A percentile compares a stretch with the other conserved stretches of the same genome.
These are phyloP conservation scores for Sebastes steindachneri DNA, from an alignment of 2,797 vertebrate genomes.

Conservation along the genomic window DNA sequence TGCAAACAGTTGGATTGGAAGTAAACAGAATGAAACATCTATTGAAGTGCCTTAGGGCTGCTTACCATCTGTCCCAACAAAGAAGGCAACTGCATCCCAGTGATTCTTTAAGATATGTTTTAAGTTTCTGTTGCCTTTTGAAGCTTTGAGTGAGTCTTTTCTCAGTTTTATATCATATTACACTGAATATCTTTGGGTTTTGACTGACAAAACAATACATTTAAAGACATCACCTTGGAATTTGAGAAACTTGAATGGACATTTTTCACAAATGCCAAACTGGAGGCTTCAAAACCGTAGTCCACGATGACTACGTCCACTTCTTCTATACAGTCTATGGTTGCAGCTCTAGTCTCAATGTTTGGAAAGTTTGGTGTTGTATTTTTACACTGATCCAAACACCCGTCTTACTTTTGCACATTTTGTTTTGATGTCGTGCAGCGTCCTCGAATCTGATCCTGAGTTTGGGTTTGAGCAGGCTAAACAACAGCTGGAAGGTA, in stretches of 20 bases:
- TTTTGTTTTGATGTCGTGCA: constrained; percentile 60
- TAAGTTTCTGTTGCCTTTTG: neutral
- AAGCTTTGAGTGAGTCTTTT: neutral
- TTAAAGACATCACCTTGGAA: neutral
- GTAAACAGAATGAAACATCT: neutral
- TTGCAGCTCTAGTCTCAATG: neutral
- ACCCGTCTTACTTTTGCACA: neutral
- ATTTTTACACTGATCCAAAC: neutral
- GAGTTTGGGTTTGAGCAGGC: constrained; percentile 97
- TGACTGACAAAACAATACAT: neutral
- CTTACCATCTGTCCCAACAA: neutral
- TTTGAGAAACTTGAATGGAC: neutral
- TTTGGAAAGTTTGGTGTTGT: neutral
- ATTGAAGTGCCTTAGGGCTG: neutral
- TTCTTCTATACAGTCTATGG: no score
- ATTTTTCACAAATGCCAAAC: neutral
- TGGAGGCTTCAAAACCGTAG: no score
- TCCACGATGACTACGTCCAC: no score
- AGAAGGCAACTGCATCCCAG: neutral
- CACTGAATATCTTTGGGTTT: neutral
- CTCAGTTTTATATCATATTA: neutral
- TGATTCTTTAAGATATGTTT: neutral
- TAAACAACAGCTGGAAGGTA: constrained; percentile 95
- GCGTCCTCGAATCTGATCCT: constrained; percentile 94
- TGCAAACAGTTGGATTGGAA: neutral